Base-by-base conservation (phyloP, 2,797 vertebrate genomes). In the Pangasius larnaudii region DNA sequence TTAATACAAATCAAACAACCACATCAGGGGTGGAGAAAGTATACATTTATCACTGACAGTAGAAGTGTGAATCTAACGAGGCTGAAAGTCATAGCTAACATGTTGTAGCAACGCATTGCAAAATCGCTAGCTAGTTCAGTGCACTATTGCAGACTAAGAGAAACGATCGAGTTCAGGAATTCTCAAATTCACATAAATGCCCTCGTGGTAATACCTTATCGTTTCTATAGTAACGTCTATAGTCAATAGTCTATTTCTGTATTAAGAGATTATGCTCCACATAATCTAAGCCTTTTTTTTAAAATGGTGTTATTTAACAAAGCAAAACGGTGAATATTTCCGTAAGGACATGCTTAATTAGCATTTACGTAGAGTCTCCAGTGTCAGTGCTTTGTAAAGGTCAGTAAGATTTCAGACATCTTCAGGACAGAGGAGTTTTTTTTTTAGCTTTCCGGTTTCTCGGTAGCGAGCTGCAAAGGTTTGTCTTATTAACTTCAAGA, bases 1-100 rank as follows among this genome's bases (percentile, higher is more conserved):
- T 69, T 51, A 84, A 69, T 69, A 69, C 82, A 69, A 53, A 69
- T 84, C 82, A 84, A 84, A 84, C 82, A 69, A 22, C 24, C 19
- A 2, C 9, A 13, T 69, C 46, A 7, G 30, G 46, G 58, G 18
- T 24, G 61, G 63, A 67, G 42, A 22, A 22, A 51, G 69, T 46
- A 33, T 24, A 24, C 0, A 22, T 69, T 14, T 36, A 69, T 69
- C 82, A 69, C 63, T 5, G n/a, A 36, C n/a, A 33, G 61, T 2
- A 65, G 59, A 5, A 82, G 39, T 1, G 22, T 10, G 30, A 46
- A 58, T 80, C 78, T 39, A 39, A 49, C 33, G 22, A 49, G 14
- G 59, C 59, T 49, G 80, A 46, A 63, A 46, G 24, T 80, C 9
- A 5, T 0, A 79, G 53, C 77, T 77, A 9, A 19, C 9, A 9